Evolutionary conservation across 1,140 invertebrate species (phyloP).

Genomic region (Drosophila virilis): DNA sequence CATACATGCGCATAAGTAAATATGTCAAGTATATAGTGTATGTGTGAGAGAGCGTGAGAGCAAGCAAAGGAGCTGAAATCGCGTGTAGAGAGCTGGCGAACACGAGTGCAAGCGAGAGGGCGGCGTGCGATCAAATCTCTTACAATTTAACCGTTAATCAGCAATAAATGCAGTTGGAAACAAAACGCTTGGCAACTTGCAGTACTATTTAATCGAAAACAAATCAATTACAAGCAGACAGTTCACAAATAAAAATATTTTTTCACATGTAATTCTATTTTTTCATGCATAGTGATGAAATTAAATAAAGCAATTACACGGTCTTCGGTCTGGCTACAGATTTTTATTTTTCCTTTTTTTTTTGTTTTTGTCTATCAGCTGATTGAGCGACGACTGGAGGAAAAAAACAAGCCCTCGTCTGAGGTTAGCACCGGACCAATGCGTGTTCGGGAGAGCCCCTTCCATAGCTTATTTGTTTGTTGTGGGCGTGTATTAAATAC

Average conservation of each 20-base stretch:
- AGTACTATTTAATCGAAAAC: constrained; percentile 48
- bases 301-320: constrained; percentile 58
- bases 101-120: constrained; percentile 37
- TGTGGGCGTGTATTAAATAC: constrained; percentile 29
- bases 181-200: constrained; percentile 46
- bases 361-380: constrained; percentile 46
- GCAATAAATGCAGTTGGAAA: constrained; percentile 61
- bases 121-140: constrained; percentile 24
- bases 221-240: constrained; percentile 59
- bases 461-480: background rate
- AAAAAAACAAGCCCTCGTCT: constrained; percentile 50
- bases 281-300: constrained; percentile 57
- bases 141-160: constrained; percentile 65
- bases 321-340: constrained; percentile 34
- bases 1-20: constrained; percentile 36
- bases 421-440: background rate
- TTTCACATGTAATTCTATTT: constrained; percentile 20
- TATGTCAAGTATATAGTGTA: constrained; percentile 33
- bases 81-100: constrained; percentile 54
- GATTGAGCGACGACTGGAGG: constrained; percentile 22
- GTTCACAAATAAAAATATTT: constrained; percentile 41
- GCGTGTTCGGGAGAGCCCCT: background rate
- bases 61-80: constrained; percentile 56
- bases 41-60: constrained; percentile 50
- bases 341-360: background rate